Base-by-base conservation (phyloP, 2,888 invertebrate genomes). In the Lithodes maja region DNA sequence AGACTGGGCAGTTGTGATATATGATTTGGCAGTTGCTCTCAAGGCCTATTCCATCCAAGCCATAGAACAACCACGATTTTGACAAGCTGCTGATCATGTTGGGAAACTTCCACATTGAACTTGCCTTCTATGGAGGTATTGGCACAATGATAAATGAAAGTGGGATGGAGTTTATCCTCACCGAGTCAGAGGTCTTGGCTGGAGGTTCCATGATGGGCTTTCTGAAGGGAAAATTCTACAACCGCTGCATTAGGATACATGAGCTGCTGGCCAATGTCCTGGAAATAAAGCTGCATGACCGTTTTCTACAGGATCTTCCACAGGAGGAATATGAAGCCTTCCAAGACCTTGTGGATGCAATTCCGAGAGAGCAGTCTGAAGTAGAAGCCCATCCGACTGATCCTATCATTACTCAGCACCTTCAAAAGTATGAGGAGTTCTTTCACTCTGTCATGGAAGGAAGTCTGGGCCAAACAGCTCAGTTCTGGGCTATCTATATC, bases 41-140 rank as follows among this genome's bases (percentile, higher is more conserved):
- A 80, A 80, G 61, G 80, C 61, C 15, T 80, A 80, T 33, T 80
- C 55, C n/a, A 80, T 80, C 54, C 80, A 80, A 61, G 80, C 80
- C 54, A 1, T 80, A 55, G 80, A 80, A 2, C 1, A 2, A 12
- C 80, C 80, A 12, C 15, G 1, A 33, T 80, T 80, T 80, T 80
- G 61, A 80, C 33, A 80, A 80, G n/a, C 80, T 80, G 1, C 80
- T 80, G n/a, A 80, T 80, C 9, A 80, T 80, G n/a, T 9, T 80
- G 54, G 80, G 80, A 2, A 80, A 80, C 61, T 80, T 80, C 33
- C 80, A 80, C 55, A 3, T 55, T 9, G 80, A 80, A 9, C 55
- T 80, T 54, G 80, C 80, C 80, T 80, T 80, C 54, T 80, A 55
- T n/a, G 80, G 55, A 17, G 80, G 55, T 49, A 52, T 61, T 50